Evolutionary conservation across 1,140 invertebrate species (phyloP).

Genomic region (Drosophila lacteicornis): DNA sequence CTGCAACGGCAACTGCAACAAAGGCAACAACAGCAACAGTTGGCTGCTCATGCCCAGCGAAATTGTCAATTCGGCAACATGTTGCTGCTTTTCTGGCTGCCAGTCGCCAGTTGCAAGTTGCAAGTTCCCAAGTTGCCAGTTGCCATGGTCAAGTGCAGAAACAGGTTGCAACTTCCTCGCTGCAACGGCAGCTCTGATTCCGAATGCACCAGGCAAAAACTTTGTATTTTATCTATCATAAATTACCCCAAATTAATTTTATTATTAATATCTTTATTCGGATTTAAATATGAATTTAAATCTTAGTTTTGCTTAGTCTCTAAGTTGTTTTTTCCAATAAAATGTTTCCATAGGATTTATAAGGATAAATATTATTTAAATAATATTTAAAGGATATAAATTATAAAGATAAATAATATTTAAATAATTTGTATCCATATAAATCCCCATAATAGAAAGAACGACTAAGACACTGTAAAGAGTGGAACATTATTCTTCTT

Average conservation of each 20-base stretch:
- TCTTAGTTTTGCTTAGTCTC: background rate
- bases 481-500: no score
- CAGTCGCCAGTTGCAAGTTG: constrained; percentile 25
- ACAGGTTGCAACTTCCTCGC: constrained; percentile 78
- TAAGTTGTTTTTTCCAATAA: no score
- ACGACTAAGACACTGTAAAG: no score
- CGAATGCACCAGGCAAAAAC: constrained; percentile 1
- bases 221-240: no score
- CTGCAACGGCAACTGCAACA: constrained; percentile 12
- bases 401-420: no score
- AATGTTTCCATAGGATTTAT: no score
- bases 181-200: constrained; percentile 37
- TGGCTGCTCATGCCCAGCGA: constrained; percentile 66
- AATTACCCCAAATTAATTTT: background rate
- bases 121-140: constrained; percentile 16
- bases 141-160: constrained; percentile 78
- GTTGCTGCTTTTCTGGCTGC: constrained; percentile 46
- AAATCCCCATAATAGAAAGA: no score
- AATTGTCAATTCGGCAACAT: constrained; percentile 83
- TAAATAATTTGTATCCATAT: no score
- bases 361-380: no score
- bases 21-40: constrained; percentile 31
- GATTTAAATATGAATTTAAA: background rate
- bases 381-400: no score
- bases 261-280: rapidly evolving